Evolutionary conservation across 1,140 invertebrate species (phyloP).

Genomic region (Araneus ventricosus): DNA sequence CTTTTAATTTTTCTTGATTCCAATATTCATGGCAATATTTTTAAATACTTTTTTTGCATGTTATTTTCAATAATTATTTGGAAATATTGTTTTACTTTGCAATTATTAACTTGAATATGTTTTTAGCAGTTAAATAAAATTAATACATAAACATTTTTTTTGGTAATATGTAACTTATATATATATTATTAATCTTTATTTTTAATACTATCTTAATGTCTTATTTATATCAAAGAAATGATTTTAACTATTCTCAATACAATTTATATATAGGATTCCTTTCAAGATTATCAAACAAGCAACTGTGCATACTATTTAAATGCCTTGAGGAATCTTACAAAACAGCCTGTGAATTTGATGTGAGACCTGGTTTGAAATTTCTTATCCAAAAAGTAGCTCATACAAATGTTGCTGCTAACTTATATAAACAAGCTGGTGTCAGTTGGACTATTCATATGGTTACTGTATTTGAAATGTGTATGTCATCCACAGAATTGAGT

Average conservation of each 20-base stretch:
- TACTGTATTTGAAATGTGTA: constrained; percentile 89
- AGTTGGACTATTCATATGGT: constrained; percentile 95
- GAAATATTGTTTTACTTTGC: no score
- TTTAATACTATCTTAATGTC: not conserved
- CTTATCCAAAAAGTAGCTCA: constrained; percentile 95
- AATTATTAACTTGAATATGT: no score
- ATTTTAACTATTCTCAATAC: not conserved
- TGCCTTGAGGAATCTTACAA: constrained; percentile 90
- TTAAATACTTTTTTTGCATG: no score
- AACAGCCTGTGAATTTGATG: constrained; percentile 91
- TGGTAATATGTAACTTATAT: no score
- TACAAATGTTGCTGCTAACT: constrained; percentile 91
- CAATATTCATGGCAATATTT: no score
- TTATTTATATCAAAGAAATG: not conserved
- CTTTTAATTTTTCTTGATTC: no score
- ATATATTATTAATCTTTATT: not conserved
- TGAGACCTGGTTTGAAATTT: constrained; percentile 93
- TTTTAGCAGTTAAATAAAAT: no score
- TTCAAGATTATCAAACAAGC: constrained; percentile 80
- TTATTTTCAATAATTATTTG: no score
- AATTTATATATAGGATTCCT: constrained; percentile 80
- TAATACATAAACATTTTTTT: no score
- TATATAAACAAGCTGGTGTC: constrained; percentile 95
- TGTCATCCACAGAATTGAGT: constrained; percentile 5
- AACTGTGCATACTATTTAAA: constrained; percentile 86